Evolutionary conservation across 2,113 vertebrate species (phyloP), one percentile per base, ranked within the genome.

Genomic region (Eolophus roseicapilla): DNA sequence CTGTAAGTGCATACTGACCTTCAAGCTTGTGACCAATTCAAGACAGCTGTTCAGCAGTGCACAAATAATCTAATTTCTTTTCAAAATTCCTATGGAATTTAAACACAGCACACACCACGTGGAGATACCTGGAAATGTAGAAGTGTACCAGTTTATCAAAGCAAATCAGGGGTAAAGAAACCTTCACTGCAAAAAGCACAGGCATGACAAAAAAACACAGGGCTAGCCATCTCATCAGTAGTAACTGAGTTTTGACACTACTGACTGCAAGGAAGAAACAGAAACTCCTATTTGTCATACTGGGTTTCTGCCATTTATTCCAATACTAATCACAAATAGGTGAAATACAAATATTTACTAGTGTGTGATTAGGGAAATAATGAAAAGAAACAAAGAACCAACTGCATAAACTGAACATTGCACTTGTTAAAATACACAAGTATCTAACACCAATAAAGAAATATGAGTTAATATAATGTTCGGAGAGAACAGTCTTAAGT

Each of bases 1-100:
- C 31, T 96, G 86, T 74, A 94, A 82, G 79, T 79, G 57, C 33
- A 47, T 78, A 90, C 68, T 88, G 91, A 91, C 87, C 94, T 95
- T 94, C 77, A 86, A 35, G 10, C 59, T 81, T 89, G 64, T 47
- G 47, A 31, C 13, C 31, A 67, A 11, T 64, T 70, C 4, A n/a
- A 86, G 78, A 88, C 6, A 82, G 55, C 23, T 75, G 50, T 92
- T 97, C 88, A 57, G 53, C 16, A 73, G 60, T 39, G 62, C 8
- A 55, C 23, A 93, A 65, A 17, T 68, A 73, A 92, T n/a, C 39
- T 25, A 60, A 3, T 7, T 76, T 73, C 8, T 81, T 59, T 41
- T 57, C 49, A 86, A 89, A 92, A 71, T 35, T 80, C 37, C 55
- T 55, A 11, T 5, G 33, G 23, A 81, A 82, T 91, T 93, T 47